Conservation (phyloP, 2,797 vertebrate species). For the Potorous gilbertii region DNA sequence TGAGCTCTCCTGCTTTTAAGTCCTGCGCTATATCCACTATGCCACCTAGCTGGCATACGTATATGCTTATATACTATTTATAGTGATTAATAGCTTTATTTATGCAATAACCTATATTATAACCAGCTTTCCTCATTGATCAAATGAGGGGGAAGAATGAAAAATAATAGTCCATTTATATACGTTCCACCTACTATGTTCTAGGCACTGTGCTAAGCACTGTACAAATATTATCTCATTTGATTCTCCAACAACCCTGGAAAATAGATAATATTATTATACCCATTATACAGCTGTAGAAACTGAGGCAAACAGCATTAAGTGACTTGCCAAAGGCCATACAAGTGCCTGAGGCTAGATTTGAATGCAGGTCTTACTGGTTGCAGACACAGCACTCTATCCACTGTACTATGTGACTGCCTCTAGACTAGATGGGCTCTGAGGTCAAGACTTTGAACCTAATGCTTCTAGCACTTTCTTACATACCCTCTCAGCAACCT, state of each 20-base stretch:
- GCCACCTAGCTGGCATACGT: not conserved
- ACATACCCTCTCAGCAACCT: not conserved
- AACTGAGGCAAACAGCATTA: not conserved
- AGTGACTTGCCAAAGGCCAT: not conserved
- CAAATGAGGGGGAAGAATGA: not conserved
- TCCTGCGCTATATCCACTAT: not conserved
- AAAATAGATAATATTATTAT: not conserved
- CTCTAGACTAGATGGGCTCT: not conserved
- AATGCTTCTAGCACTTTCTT: not conserved
- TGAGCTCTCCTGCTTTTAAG: not conserved
- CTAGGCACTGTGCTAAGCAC: not conserved
- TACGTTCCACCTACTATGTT: not conserved
- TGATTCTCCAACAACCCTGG: not conserved
- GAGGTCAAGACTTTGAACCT: not conserved
- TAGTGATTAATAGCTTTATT: not conserved
- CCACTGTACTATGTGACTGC: not conserved
- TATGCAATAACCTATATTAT: conserved; percentile 40
- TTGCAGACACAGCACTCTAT: not conserved
- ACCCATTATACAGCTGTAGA: not conserved
- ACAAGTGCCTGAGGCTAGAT: not conserved
- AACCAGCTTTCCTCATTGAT: not conserved
- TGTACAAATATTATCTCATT: not conserved
- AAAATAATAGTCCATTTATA: not conserved
- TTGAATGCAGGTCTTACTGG: not conserved
- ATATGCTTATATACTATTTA: conserved; percentile 25